phyloP scores from a whole-genome alignment of 1,140 invertebrate species.

The Brachionus plicatilis region DNA sequence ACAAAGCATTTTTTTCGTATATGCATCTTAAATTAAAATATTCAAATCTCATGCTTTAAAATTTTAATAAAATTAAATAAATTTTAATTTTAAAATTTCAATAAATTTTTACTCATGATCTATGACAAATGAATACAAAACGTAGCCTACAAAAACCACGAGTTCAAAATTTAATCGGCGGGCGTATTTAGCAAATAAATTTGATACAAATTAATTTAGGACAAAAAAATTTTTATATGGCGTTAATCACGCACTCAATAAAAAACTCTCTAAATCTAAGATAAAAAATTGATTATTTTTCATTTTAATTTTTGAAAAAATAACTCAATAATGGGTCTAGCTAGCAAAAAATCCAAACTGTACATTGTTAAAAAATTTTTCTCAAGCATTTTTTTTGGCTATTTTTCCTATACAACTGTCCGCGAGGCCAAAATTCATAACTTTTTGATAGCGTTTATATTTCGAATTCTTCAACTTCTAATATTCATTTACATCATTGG shows the following conservation, averaged over 20 bases:
- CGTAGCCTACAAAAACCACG: too few species aligned
- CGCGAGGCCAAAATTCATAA: not conserved
- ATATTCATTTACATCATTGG: constrained; percentile 59
- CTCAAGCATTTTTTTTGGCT: not conserved
- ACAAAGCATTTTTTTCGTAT: too few species aligned
- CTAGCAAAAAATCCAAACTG: not conserved
- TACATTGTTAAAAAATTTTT: not conserved
- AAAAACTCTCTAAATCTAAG: not conserved
- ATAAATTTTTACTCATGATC: too few species aligned
- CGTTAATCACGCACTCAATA: not conserved
- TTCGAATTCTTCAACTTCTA: constrained; percentile 57
- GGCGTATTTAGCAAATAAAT: not conserved
- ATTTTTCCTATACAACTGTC: constrained; percentile 37
- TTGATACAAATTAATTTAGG: not conserved
- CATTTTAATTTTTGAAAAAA: not conserved
- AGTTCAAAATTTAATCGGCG: not conserved
- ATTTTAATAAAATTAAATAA: too few species aligned
- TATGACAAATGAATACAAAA: too few species aligned
- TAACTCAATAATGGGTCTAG: not conserved
- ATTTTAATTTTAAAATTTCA: too few species aligned
- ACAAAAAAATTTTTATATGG: not conserved
- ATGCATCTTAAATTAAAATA: too few species aligned
- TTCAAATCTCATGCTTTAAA: too few species aligned
- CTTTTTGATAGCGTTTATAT: constrained; percentile 57
- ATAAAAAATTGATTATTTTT: not conserved